Base-by-base conservation (phyloP, 2,113 vertebrate species). In the Malaclemys terrapin region DNA sequence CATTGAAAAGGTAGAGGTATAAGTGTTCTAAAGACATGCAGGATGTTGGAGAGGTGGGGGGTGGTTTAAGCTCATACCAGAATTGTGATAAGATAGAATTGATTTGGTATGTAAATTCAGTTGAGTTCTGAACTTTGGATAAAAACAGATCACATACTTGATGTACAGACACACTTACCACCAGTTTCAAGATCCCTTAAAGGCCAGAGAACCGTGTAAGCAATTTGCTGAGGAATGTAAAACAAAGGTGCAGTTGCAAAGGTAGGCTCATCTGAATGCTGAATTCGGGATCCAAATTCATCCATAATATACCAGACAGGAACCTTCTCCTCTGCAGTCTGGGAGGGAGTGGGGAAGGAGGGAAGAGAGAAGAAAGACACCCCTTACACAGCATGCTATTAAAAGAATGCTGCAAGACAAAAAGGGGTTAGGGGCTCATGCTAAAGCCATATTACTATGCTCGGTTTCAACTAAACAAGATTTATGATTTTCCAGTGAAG, bases 301-400 rank as follows among this genome's bases (percentile, higher is more conserved):
- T 99, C 99, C 99, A 99, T 99, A 94, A 99, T 96, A 95, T 99
- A 99, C 99, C 99, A 99, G 80, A 99, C 99, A 0, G 99, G 99
- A 53, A 99, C 98, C 91, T 99, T 99, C 89, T 99, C 99, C 86
- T 99, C 98, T 0, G 98, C 98, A 2, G 98, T 98, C 98, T 99
- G 96, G 1, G 19, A 2, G 79, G 81, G 25, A 59, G 89, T 0
- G 81, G 25, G 54, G 88, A 88, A 49, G 93, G 5, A 86, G 88
- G 79, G 1, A 22, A 75, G 53, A 87, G 25, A 93, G 27, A 88
- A 57, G 11, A 49, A 5, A 47, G 10, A 53, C 24, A 82, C 6
- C 13, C 5, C 22, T 83, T 1, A 0, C 80, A 80, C 6, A 1
- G 7, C 65, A 0, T 2, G 12, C 8, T 53, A 24, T 42, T 29